Conservation (phyloP, 2,113 vertebrate species). For the Verasper variegatus region DNA sequence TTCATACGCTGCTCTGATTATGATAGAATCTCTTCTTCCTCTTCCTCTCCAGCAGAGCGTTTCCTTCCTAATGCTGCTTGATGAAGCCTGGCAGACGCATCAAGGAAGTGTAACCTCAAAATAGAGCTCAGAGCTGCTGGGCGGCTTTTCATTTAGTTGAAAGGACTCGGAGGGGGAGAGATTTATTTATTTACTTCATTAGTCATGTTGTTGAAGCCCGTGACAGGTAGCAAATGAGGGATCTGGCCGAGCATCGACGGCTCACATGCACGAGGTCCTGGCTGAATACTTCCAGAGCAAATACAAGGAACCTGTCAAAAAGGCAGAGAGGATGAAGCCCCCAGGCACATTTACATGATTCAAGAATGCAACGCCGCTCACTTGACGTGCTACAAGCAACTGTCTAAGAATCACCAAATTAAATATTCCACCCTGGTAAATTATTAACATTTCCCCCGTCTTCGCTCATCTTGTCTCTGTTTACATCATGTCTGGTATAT, state of each 20-base stretch:
- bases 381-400: background rate
- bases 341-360: background rate
- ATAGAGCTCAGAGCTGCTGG: slow-evolving; percentile 31
- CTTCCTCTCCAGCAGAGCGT: background rate
- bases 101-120: slow-evolving; percentile 50
- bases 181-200: slow-evolving; percentile 67
- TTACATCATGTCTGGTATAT: background rate
- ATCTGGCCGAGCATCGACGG: slow-evolving; percentile 2
- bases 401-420: background rate
- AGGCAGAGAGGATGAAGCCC: background rate
- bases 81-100: slow-evolving; percentile 56
- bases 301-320: slow-evolving; percentile 10
- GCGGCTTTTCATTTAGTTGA: slow-evolving; percentile 52
- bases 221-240: slow-evolving; percentile 43
- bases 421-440: background rate
- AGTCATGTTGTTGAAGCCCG: slow-evolving; percentile 52
- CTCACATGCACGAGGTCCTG: background rate
- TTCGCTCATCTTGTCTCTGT: background rate
- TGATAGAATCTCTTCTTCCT: background rate
- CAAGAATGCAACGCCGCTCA: background rate
- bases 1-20: slow-evolving; percentile 24
- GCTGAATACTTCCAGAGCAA: background rate
- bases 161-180: slow-evolving; percentile 31
- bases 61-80: slow-evolving; percentile 45
- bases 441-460: background rate